These are phyloP conservation scores for Dynastes tityus DNA, from an alignment of 2,888 invertebrate genomes.

Conservation along the genomic window DNA sequence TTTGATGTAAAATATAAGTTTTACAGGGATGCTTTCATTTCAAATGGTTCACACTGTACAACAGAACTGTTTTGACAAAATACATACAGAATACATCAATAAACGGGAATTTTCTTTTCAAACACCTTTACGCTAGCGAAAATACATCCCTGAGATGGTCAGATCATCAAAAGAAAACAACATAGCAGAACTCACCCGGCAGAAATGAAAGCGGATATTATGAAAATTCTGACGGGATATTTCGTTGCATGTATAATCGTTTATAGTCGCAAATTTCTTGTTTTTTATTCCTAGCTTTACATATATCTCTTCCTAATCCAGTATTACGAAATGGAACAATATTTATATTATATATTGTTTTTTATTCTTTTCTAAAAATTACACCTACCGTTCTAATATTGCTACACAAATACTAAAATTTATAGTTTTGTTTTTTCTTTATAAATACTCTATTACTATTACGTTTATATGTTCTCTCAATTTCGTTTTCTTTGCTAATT, in stretches of 20 bases:
- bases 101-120: background rate
- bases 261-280: background rate
- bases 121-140: background rate
- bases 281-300: no score
- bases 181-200: slow-evolving; percentile 16
- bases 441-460: slow-evolving; percentile 52
- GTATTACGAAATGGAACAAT: slow-evolving; percentile 56
- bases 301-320: slow-evolving; percentile 31
- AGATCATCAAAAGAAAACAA: slow-evolving; percentile 58
- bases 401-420: slow-evolving; percentile 60
- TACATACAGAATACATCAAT: background rate
- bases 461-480: slow-evolving; percentile 50
- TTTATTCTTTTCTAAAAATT: slow-evolving; percentile 50
- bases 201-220: slow-evolving; percentile 15
- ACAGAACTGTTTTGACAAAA: slow-evolving; percentile 1
- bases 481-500: background rate
- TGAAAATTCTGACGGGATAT: slow-evolving; percentile 18
- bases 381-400: slow-evolving; percentile 60
- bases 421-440: slow-evolving; percentile 32
- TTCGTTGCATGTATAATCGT: slow-evolving; percentile 31
- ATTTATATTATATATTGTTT: slow-evolving; percentile 55
- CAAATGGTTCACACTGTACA: background rate
- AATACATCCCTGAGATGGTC: slow-evolving; percentile 63
- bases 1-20: no score
- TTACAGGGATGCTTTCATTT: no score